phyloP scores from a whole-genome alignment of 2,888 invertebrate species.

The Ganaspis brasiliensis region DNA sequence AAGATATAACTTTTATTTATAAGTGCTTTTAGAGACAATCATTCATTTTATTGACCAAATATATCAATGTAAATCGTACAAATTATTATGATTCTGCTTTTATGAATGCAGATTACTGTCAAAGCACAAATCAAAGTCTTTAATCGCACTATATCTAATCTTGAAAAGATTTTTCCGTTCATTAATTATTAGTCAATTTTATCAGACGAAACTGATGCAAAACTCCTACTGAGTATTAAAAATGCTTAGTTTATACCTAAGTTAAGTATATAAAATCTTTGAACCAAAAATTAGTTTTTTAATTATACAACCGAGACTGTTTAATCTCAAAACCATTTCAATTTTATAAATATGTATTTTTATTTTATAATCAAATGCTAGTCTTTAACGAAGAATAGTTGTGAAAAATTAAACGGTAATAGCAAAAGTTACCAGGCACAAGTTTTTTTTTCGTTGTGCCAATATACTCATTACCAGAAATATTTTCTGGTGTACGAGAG shows the following conservation, averaged over 20 bases:
- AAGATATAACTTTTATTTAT: too few relatives aligned
- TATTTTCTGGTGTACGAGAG: too few relatives aligned
- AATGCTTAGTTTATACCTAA: too few relatives aligned
- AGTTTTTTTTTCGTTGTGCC: too few relatives aligned
- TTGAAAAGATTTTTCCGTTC: not conserved
- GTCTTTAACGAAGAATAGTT: not conserved
- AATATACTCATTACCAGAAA: too few relatives aligned
- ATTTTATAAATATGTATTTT: not conserved
- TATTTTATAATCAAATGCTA: constrained; percentile 1
- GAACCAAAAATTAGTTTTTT: not conserved
- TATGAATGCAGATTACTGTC: constrained; percentile 29
- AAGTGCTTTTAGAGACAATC: constrained; percentile 2
- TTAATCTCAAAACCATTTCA: not conserved
- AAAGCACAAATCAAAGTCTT: constrained; percentile 38
- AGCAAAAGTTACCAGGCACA: too few relatives aligned
- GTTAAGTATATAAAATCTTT: too few relatives aligned
- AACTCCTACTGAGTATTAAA: not conserved
- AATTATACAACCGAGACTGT: not conserved
- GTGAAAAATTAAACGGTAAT: not conserved
- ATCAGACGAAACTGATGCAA: constrained; percentile 1
- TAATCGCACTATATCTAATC: constrained; percentile 11
- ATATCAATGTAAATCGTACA: constrained; percentile 33
- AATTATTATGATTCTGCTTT: constrained; percentile 21
- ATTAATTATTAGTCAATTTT: not conserved
- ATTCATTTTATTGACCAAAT: constrained; percentile 32